Percentiles rank a stretch among this genome's conserved stretches.
These are phyloP conservation scores for Xylocopa sonorina DNA, from an alignment of 1,140 invertebrate genomes.

Conservation along the genomic window DNA sequence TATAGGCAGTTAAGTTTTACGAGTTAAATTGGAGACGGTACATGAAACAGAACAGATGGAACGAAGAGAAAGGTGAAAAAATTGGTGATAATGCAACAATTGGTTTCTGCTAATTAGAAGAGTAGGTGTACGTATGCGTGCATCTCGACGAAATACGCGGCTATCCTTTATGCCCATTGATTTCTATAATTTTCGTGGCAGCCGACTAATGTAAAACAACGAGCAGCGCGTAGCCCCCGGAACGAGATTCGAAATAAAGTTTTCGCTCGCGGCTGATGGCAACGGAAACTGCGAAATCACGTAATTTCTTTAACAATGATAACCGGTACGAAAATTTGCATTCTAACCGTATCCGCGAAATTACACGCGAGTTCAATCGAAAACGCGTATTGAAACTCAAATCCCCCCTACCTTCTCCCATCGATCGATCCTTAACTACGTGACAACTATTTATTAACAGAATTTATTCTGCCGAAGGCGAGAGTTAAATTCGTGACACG, in stretches of 20 bases:
- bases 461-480: conserved; percentile 2
- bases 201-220: conserved; percentile 19
- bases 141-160: neutral
- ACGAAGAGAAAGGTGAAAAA: neutral
- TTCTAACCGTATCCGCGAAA: conserved; percentile 24
- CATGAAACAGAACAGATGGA: neutral
- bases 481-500: neutral
- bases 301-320: conserved; percentile 10
- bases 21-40: too few species aligned
- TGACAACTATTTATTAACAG: conserved; percentile 20
- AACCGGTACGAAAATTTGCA: conserved; percentile 26
- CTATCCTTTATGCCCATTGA: conserved; percentile 35
- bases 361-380: conserved; percentile 19
- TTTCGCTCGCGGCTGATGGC: neutral
- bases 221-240: neutral
- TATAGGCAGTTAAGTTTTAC: too few species aligned
- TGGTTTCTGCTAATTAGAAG: conserved; percentile 23
- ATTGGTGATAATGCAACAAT: too few species aligned
- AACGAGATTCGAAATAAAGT: conserved; percentile 41
- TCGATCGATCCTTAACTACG: conserved; percentile 23
- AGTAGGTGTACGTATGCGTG: neutral
- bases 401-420: too few species aligned
- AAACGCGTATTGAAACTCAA: conserved; percentile 21
- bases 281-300: conserved; percentile 32
- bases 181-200: conserved; percentile 36